Conservation (phyloP, 2,888 invertebrate species). For the Macrosoma leucophasiata region DNA sequence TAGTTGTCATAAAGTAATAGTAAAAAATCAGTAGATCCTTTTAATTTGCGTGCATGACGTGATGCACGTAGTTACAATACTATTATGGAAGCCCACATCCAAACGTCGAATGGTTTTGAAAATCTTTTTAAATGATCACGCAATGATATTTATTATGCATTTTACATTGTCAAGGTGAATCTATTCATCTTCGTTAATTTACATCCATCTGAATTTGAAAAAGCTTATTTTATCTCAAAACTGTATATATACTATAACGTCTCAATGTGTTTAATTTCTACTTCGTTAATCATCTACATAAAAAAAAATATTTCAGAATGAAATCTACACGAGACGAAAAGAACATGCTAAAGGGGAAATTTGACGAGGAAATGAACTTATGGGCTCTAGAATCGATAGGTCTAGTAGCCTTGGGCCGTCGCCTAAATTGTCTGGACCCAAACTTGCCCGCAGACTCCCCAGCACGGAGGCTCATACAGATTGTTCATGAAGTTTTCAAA, state of each 20-base stretch:
- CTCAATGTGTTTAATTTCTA: no score
- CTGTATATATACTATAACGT: background rate
- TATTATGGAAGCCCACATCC: no score
- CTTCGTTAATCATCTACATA: no score
- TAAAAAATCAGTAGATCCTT: no score
- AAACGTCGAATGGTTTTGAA: no score
- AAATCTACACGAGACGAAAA: conserved; percentile 61
- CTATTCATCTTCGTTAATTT: background rate
- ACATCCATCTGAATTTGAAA: background rate
- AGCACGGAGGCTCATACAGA: conserved; percentile 39
- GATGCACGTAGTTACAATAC: no score
- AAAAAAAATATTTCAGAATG: conserved; percentile 58
- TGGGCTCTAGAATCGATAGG: conserved; percentile 78
- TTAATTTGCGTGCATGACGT: no score
- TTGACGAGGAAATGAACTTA: conserved; percentile 71
- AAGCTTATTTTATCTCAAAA: background rate
- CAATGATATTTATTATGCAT: no score
- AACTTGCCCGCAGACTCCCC: conserved; percentile 42
- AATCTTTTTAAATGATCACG: no score
- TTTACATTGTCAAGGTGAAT: no score
- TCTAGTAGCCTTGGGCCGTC: conserved; percentile 48
- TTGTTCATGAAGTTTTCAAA: conserved; percentile 42
- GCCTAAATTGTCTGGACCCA: conserved; percentile 45
- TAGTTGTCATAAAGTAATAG: no score
- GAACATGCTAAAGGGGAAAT: conserved; percentile 71